A percentile compares a stretch with the other conserved stretches of the same genome.
Evolutionary conservation across 2,888 invertebrate species (phyloP).

Genomic region (Salticus scenicus): DNA sequence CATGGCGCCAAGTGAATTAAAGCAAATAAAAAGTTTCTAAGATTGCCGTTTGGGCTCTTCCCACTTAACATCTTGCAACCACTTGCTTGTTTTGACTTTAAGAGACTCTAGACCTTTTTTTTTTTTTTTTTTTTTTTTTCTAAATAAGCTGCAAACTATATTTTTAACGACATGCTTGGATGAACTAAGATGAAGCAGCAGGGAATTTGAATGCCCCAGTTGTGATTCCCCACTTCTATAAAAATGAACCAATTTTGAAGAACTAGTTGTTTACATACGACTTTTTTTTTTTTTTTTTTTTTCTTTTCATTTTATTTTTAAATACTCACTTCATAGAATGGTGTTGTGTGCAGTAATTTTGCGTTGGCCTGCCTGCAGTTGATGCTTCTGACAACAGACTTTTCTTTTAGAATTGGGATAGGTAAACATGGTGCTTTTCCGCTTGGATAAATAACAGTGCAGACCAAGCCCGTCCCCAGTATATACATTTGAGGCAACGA

Average conservation of each 20-base stretch:
- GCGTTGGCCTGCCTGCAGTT: not conserved
- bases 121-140: not conserved
- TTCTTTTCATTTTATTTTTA: not conserved
- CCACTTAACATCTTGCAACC: constrained; percentile 51
- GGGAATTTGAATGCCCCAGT: constrained; percentile 47
- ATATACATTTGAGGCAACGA: too few relatives aligned
- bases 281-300: not conserved
- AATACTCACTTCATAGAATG: not conserved
- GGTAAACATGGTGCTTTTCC: not conserved
- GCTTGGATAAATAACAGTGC: not conserved
- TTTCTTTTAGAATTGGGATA: not conserved
- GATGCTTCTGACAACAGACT: not conserved
- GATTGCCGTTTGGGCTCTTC: not conserved
- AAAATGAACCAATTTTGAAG: constrained; percentile 4
- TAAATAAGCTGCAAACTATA: not conserved
- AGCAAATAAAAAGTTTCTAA: not conserved
- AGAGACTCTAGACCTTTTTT: not conserved
- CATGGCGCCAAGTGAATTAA: constrained; percentile 7
- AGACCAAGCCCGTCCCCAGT: not conserved
- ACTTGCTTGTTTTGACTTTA: constrained; percentile 29
- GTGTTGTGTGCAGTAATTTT: not conserved
- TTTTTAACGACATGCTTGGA: constrained; percentile 11
- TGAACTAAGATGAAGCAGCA: not conserved
- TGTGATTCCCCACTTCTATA: constrained; percentile 3
- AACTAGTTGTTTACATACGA: constrained; percentile 4